Conservation (phyloP, 2,113 vertebrate species). For the Gambusia affinis region DNA sequence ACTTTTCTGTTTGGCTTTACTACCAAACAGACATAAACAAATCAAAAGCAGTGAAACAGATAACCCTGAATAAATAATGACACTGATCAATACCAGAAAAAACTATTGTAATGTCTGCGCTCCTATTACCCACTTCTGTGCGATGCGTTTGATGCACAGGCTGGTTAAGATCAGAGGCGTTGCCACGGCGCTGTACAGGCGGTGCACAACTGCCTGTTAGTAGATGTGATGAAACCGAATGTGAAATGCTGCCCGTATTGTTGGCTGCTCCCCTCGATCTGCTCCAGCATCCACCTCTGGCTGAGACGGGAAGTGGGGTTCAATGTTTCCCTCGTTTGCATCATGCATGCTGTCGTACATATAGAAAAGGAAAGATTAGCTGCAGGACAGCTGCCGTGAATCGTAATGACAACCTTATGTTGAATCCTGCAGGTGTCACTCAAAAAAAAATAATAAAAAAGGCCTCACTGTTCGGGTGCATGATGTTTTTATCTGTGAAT, state of each 20-base stretch:
- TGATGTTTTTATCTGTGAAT: constrained; percentile 65
- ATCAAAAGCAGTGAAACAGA: constrained; percentile 28
- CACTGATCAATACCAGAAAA: constrained; percentile 61
- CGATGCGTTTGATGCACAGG: constrained; percentile 67
- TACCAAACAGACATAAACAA: constrained; percentile 19
- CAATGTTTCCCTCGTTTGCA: constrained; percentile 81
- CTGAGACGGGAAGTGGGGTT: constrained; percentile 67
- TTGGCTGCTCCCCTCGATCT: constrained; percentile 56
- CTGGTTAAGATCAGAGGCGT: constrained; percentile 67
- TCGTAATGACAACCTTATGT: constrained; percentile 56
- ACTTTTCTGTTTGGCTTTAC: constrained; percentile 1
- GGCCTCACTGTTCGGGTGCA: constrained; percentile 30
- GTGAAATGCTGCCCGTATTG: constrained; percentile 65
- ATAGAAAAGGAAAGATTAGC: constrained; percentile 66
- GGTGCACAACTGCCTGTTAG: constrained; percentile 59
- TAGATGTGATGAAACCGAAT: constrained; percentile 70
- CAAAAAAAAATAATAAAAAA: constrained; percentile 19
- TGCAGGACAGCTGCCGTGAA: constrained; percentile 54
- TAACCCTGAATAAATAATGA: constrained; percentile 46
- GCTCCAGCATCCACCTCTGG: constrained; percentile 61
- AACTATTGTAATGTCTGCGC: constrained; percentile 67
- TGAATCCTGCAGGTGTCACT: constrained; percentile 61
- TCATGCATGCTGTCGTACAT: constrained; percentile 72
- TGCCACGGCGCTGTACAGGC: neutral
- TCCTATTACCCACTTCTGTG: constrained; percentile 55